Percentiles rank a stretch among this genome's conserved stretches.
Conservation (phyloP, 2,797 vertebrate genomes). For the Chloroceryle amazona region DNA sequence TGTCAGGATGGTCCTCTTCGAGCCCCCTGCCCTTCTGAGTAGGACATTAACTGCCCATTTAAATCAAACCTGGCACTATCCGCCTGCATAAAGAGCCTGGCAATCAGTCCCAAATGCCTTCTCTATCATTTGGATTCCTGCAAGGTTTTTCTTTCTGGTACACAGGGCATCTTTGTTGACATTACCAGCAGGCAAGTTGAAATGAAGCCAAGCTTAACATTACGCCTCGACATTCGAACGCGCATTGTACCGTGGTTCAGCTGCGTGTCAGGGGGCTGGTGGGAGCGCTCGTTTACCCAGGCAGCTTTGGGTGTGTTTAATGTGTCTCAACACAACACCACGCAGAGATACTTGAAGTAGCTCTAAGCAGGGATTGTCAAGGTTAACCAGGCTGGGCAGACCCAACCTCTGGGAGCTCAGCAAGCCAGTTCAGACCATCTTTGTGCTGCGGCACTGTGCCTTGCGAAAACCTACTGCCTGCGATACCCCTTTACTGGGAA, state of each 20-base stretch:
- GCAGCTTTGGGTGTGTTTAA: conserved; percentile 3
- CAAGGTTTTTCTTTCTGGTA: conserved; percentile 53
- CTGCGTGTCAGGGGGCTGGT: neutral
- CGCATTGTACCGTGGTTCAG: neutral
- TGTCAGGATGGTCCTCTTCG: neutral
- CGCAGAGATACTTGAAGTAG: neutral
- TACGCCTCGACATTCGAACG: neutral
- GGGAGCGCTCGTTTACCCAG: neutral
- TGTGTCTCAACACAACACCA: neutral
- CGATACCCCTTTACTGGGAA: fast-evolving
- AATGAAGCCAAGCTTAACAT: conserved; percentile 30
- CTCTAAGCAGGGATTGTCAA: neutral
- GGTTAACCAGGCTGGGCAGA: neutral
- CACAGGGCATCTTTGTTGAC: conserved; percentile 32
- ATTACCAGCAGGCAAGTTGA: conserved; percentile 47
- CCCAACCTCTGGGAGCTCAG: neutral
- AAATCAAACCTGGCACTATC: conserved; percentile 17
- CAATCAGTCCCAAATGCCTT: conserved; percentile 40
- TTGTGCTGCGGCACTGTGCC: fast-evolving
- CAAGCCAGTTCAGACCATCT: fast-evolving
- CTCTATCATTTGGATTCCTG: conserved; percentile 36
- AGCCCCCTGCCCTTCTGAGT: neutral
- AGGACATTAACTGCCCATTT: neutral
- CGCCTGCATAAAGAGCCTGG: neutral
- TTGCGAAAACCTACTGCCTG: neutral